Percentiles rank a stretch among this genome's conserved stretches.
Evolutionary conservation across 2,797 vertebrate species (phyloP).

Genomic region (Pseudochirops corinnae): DNA sequence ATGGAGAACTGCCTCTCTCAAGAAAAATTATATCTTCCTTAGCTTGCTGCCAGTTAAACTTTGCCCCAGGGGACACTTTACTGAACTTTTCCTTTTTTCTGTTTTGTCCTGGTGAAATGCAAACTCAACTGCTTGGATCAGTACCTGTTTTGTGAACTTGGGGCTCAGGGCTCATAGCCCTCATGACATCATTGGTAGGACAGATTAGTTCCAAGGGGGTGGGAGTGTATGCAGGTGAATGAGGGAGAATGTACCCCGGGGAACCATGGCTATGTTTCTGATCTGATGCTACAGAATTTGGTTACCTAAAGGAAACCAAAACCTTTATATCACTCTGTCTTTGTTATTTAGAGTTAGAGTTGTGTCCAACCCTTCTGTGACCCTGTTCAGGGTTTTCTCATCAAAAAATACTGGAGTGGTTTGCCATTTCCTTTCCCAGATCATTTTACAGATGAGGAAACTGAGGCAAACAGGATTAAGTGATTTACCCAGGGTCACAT

Average conservation of each 20-base stretch:
- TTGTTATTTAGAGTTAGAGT: not conserved
- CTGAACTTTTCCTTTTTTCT: not conserved
- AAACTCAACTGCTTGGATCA: not conserved
- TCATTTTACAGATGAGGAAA: not conserved
- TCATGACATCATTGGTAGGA: too few species aligned
- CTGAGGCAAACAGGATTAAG: not conserved
- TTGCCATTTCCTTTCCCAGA: not conserved
- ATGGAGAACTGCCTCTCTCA: not conserved
- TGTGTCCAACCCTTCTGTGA: not conserved
- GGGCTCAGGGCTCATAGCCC: not conserved
- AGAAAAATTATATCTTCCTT: constrained; percentile 2
- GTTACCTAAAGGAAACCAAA: not conserved
- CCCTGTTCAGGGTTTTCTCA: not conserved
- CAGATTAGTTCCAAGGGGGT: not conserved
- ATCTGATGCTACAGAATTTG: not conserved
- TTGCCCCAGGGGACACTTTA: not conserved
- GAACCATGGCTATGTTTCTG: not conserved
- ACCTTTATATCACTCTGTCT: not conserved
- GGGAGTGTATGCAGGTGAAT: not conserved
- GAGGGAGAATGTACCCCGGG: not conserved
- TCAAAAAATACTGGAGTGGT: not conserved
- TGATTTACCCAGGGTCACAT: not conserved
- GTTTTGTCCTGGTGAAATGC: not conserved
- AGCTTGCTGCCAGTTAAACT: not conserved
- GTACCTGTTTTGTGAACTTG: not conserved